Evolutionary conservation across 2,888 invertebrate species (phyloP).

Genomic region (Stramonita haemastoma): DNA sequence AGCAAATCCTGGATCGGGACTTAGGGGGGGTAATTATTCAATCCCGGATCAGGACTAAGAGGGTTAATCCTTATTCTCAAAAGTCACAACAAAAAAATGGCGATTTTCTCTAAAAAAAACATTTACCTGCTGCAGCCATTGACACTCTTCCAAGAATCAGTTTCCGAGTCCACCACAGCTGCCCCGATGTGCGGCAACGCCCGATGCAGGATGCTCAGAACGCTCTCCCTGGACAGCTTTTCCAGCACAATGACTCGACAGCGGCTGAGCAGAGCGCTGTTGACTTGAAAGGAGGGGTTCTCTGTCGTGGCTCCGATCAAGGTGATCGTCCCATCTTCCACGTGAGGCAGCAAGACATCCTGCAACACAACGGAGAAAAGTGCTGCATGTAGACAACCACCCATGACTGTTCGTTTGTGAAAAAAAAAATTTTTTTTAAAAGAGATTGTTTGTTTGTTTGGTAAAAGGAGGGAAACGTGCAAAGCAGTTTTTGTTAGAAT

Average conservation of each 20-base stretch:
- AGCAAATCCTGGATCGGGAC: too few relatives aligned
- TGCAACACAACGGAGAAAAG: conserved; percentile 51
- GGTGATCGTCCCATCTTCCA: conserved; percentile 88
- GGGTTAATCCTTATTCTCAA: too few relatives aligned
- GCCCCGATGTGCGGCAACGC: conserved; percentile 41
- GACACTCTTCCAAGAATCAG: background rate
- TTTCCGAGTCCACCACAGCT: background rate
- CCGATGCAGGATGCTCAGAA: conserved; percentile 37
- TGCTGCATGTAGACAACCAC: too few relatives aligned
- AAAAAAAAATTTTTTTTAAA: too few relatives aligned
- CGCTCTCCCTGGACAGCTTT: conserved; percentile 79
- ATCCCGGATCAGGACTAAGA: too few relatives aligned
- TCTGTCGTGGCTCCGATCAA: conserved; percentile 91
- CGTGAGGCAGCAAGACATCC: conserved; percentile 88
- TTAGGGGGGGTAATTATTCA: too few relatives aligned
- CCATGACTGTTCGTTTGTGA: too few relatives aligned
- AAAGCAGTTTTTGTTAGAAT: too few relatives aligned
- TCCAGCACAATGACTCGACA: conserved; percentile 84
- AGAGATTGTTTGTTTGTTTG: too few relatives aligned
- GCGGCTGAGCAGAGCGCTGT: conserved; percentile 87
- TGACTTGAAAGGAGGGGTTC: conserved; percentile 91
- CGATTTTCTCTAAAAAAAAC: background rate
- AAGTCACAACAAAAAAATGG: too few relatives aligned
- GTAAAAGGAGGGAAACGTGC: too few relatives aligned
- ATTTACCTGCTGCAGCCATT: background rate